Evolutionary conservation across 2,888 invertebrate genomes (phyloP).

Genomic region (Bhutanitis thaidina): DNA sequence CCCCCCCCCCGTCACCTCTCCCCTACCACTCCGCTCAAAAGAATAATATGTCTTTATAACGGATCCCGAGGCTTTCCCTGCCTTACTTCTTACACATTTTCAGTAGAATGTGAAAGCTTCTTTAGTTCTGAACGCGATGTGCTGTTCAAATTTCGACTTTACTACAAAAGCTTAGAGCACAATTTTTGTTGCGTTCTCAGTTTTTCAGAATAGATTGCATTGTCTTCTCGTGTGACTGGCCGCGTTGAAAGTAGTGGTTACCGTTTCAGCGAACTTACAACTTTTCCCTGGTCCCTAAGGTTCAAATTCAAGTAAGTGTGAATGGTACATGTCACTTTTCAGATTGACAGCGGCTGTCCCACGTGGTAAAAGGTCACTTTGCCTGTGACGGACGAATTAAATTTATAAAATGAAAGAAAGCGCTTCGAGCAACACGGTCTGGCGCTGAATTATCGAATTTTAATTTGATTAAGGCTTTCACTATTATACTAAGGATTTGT

Average conservation of each 20-base stretch:
- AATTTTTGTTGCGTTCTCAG: conserved; percentile 24
- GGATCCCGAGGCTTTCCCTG: conserved; percentile 70
- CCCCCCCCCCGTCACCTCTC: too few species aligned
- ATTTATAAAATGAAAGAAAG: conserved; percentile 42
- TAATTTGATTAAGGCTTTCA: neutral
- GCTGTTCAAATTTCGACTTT: conserved; percentile 34
- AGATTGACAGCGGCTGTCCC: conserved; percentile 31
- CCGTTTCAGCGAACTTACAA: conserved; percentile 35
- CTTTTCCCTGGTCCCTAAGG: conserved; percentile 26
- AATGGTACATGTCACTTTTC: conserved; percentile 29
- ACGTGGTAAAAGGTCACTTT: conserved; percentile 65
- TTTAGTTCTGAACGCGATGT: conserved; percentile 41
- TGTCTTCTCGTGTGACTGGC: conserved; percentile 71
- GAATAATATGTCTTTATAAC: conserved; percentile 79
- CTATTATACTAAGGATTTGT: too few species aligned
- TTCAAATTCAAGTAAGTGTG: conserved; percentile 26
- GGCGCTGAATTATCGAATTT: conserved; percentile 27
- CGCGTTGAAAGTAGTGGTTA: conserved; percentile 48
- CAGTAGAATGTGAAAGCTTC: conserved; percentile 72
- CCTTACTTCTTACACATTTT: conserved; percentile 73
- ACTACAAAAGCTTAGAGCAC: conserved; percentile 21
- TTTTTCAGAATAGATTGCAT: conserved; percentile 69
- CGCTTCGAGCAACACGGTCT: conserved; percentile 21
- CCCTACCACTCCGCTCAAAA: conserved; percentile 64
- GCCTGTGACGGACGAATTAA: conserved; percentile 55